Percentiles rank a stretch among this genome's conserved stretches.
phyloP scores from a whole-genome alignment of 1,140 invertebrate genomes.

The Oreohelix idahoensis region DNA sequence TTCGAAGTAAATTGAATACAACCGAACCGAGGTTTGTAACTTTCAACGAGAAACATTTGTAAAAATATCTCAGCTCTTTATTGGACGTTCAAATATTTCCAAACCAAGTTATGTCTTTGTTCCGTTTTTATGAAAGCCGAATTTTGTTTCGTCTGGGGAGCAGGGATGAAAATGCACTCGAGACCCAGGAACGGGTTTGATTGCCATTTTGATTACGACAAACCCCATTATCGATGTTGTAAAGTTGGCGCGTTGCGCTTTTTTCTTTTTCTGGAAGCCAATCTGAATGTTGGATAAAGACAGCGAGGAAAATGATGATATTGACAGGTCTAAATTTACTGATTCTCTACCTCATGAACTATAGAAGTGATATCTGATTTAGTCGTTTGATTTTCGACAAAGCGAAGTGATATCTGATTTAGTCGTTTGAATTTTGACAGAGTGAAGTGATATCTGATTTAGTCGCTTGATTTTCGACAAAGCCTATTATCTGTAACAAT shows the following conservation, averaged over 20 bases:
- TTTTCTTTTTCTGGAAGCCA: background rate
- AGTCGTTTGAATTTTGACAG: too few species aligned
- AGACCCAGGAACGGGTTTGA: background rate
- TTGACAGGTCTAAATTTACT: too few species aligned
- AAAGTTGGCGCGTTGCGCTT: background rate
- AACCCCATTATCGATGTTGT: conserved; percentile 1
- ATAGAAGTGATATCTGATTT: too few species aligned
- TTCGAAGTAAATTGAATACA: conserved; percentile 8
- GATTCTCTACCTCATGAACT: background rate
- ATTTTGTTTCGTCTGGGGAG: background rate
- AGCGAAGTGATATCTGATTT: too few species aligned
- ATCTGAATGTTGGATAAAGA: background rate
- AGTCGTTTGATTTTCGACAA: too few species aligned
- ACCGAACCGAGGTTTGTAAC: conserved; percentile 6
- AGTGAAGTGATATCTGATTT: too few species aligned
- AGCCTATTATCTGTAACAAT: too few species aligned
- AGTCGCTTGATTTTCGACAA: too few species aligned
- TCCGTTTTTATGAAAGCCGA: conserved; percentile 4
- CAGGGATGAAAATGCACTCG: background rate
- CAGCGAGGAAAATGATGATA: background rate
- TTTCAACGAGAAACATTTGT: background rate
- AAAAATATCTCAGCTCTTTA: conserved; percentile 1
- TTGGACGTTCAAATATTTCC: conserved; percentile 12
- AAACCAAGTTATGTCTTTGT: background rate
- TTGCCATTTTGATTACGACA: conserved; percentile 9